Evolutionary conservation across 2,888 invertebrate species (phyloP), one percentile per base, ranked within the genome.

Genomic region (Leucophenga maculata): DNA sequence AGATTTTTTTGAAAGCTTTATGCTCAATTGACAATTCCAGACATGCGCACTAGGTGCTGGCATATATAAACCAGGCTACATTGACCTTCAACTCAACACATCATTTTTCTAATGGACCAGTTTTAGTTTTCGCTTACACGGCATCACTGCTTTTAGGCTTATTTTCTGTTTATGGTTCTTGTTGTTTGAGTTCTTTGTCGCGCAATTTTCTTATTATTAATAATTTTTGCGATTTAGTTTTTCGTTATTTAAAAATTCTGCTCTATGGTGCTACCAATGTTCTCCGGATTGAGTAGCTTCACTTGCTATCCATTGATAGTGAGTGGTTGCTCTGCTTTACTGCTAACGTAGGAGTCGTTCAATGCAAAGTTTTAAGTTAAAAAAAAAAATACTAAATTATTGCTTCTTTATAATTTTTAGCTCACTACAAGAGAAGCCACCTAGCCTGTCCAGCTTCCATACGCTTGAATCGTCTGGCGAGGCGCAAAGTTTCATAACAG

Each of bases 261-360:
- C 32, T 32, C 14, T 69, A 84, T 80, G 80, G 80, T 78, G 55
- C 73, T 83, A 55, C 77, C 83, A 26, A 84, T 85, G 85, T 82
- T 84, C 75, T 85, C 86, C 74, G 79, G 86, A 70, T 74, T 85
- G 50, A 84, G 85, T 76, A 83, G 86, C 73, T 86, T 85, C 72
- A 85, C 85, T 77, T 85, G 85, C 82, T 85, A 85, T 72, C 85
- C 85, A 22, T 74, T 85, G 82, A 80, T 85, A 80, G 82, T 85
- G 70, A 86, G 85, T 75, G 85, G 85, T 67, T 85, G 85, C 74
- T 85, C 85, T 22, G 85, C 86, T 3, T 71, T 85, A 64, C 60
- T 85, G 16, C 32, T 85, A 48, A 84, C 85, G 85, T 85, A 77
- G 60, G 84, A 16, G n/a, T n/a, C n/a, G n/a, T n/a, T n/a, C n/a